These are phyloP conservation scores for Poliocrania exsul DNA, from an alignment of 2,797 vertebrate genomes.

Conservation along the genomic window DNA sequence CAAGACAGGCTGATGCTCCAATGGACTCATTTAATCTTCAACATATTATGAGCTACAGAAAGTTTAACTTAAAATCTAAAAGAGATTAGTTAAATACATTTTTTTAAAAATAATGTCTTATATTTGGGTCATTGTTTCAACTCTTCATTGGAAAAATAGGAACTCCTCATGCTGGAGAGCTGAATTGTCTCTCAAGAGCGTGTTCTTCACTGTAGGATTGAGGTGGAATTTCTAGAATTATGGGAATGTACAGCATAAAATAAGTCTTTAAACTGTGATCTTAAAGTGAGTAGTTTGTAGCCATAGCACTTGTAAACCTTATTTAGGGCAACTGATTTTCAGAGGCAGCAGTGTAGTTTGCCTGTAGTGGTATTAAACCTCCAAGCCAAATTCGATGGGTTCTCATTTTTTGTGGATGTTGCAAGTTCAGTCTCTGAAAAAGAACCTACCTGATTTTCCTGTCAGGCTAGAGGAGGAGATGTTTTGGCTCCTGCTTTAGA, in stretches of 20 bases:
- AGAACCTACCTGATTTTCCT: background rate
- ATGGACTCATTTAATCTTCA: background rate
- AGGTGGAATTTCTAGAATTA: background rate
- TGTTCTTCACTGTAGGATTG: background rate
- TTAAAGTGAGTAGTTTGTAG: background rate
- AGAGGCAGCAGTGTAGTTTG: background rate
- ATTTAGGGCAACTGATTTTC: background rate
- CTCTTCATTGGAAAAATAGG: background rate
- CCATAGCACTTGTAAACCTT: background rate
- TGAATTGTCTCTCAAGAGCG: background rate
- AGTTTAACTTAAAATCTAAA: background rate
- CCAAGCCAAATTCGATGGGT: fast-evolving
- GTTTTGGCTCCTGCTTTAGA: background rate
- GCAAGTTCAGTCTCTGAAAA: background rate
- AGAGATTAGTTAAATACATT: background rate
- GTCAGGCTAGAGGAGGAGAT: background rate
- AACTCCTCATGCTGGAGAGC: background rate
- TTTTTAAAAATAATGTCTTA: background rate
- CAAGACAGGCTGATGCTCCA: background rate
- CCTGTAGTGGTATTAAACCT: background rate
- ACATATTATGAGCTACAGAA: background rate
- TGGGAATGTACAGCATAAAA: background rate
- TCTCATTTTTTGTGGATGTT: background rate
- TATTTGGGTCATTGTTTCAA: background rate
- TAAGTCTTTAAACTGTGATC: background rate